Evolutionary conservation across 2,888 invertebrate species (phyloP).

Genomic region (Agrotis segetum): DNA sequence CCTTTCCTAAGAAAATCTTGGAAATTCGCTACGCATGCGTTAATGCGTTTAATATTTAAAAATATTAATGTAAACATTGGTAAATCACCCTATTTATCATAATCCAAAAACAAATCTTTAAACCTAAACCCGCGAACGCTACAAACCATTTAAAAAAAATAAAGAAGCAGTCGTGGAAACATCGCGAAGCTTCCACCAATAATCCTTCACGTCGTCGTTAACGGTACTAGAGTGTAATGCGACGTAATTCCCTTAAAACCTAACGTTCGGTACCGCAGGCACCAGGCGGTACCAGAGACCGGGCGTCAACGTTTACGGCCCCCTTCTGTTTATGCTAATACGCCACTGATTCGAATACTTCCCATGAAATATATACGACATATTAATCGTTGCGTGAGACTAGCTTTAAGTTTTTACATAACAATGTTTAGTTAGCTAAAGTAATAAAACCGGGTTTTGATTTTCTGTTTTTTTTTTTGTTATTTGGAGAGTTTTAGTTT

Average conservation of each 20-base stretch:
- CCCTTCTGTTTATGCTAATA: slow-evolving; percentile 70
- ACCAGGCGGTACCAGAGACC: slow-evolving; percentile 50
- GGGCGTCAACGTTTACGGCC: slow-evolving; percentile 73
- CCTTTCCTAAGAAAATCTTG: no score
- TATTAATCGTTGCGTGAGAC: slow-evolving; percentile 65
- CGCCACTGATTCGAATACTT: slow-evolving; percentile 69
- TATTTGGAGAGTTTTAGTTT: neutral
- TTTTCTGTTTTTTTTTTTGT: slow-evolving; percentile 31
- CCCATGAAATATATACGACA: slow-evolving; percentile 69
- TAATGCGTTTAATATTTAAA: no score
- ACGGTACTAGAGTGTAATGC: slow-evolving; percentile 60
- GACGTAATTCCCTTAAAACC: slow-evolving; percentile 68
- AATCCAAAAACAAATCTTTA: slow-evolving; percentile 9
- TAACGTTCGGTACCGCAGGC: slow-evolving; percentile 69
- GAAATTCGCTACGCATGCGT: no score
- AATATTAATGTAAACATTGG: neutral
- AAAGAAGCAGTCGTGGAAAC: slow-evolving; percentile 15
- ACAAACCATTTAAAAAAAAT: slow-evolving; percentile 22
- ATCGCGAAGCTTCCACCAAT: slow-evolving; percentile 35
- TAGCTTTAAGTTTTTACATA: slow-evolving; percentile 25
- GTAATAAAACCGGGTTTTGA: slow-evolving; percentile 1
- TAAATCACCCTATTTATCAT: neutral
- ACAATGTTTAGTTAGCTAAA: neutral
- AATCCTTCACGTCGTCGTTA: slow-evolving; percentile 48
- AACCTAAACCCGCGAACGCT: neutral